Conservation (phyloP, 2,113 vertebrate genomes). For the Sterrhoptilus dennistouni region DNA sequence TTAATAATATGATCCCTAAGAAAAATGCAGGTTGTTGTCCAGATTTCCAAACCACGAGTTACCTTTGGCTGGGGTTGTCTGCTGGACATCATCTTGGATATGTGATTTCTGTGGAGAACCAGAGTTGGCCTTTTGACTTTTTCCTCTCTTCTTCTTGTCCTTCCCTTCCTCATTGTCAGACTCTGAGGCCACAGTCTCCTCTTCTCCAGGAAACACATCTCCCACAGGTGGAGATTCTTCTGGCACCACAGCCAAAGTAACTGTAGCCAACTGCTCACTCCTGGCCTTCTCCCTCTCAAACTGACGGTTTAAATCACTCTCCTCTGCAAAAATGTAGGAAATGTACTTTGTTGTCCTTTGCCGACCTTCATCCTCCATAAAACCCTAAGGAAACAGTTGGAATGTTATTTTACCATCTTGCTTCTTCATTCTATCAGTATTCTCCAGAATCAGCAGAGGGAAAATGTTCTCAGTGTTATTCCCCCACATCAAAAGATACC, state of each 20-base stretch:
- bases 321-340: conserved; percentile 84
- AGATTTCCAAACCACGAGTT: not conserved
- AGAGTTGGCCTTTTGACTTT: not conserved
- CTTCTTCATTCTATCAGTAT: not conserved
- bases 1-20: not conserved
- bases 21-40: not conserved
- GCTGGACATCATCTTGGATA: not conserved
- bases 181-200: conserved; percentile 54
- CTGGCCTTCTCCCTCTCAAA: conserved; percentile 89
- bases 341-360: conserved; percentile 95
- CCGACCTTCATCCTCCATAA: conserved; percentile 95
- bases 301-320: conserved; percentile 85
- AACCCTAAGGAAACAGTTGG: conserved; percentile 76
- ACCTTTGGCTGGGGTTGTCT: conserved; percentile 69
- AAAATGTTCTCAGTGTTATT: not conserved
- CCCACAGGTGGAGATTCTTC: conserved; percentile 53
- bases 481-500: not conserved
- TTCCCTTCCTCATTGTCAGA: conserved; percentile 46
- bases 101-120: not conserved
- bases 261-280: conserved; percentile 80
- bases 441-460: not conserved
- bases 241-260: conserved; percentile 60
- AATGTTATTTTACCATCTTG: not conserved
- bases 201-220: conserved; percentile 1
- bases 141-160: conserved; percentile 35